Evolutionary conservation across 2,797 vertebrate species (phyloP).

Genomic region (Rhynchotus rufescens): DNA sequence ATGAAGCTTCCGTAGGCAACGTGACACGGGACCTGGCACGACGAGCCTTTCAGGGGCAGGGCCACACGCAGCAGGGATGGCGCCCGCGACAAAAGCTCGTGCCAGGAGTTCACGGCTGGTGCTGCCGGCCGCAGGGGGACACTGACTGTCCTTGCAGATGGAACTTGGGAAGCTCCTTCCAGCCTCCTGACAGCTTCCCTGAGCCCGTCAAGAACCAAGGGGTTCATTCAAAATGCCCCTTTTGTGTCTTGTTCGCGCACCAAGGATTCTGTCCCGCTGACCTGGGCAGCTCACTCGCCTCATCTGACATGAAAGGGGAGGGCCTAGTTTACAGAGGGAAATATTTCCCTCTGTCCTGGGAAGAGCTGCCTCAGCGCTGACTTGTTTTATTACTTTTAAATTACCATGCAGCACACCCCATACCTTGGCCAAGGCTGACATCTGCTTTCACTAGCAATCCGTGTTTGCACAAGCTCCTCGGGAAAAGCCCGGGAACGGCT

Average conservation of each 20-base stretch:
- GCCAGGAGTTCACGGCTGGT: not conserved
- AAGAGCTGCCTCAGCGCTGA: slow-evolving; percentile 1
- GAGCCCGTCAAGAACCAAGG: not conserved
- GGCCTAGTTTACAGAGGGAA: not conserved
- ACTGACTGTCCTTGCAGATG: not conserved
- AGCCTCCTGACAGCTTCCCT: not conserved
- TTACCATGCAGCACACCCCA: not conserved
- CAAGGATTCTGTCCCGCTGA: not conserved
- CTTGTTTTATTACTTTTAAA: slow-evolving; percentile 48
- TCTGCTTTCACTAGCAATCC: slow-evolving; percentile 28
- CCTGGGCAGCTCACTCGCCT: not conserved
- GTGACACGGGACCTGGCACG: not conserved
- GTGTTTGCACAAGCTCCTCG: not conserved
- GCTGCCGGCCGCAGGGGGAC: not conserved
- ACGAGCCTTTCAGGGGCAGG: not conserved
- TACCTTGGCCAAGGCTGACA: slow-evolving; percentile 9
- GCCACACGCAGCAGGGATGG: not conserved
- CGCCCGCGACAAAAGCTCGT: not conserved
- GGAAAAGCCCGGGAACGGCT: not conserved
- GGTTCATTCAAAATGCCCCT: not conserved
- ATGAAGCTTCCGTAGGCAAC: not conserved
- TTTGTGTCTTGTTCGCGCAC: not conserved
- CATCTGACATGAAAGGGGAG: not conserved
- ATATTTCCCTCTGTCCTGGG: not conserved
- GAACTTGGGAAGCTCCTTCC: not conserved